Base-by-base conservation (phyloP, 2,888 invertebrate genomes). In the Drosophila histrio region DNA sequence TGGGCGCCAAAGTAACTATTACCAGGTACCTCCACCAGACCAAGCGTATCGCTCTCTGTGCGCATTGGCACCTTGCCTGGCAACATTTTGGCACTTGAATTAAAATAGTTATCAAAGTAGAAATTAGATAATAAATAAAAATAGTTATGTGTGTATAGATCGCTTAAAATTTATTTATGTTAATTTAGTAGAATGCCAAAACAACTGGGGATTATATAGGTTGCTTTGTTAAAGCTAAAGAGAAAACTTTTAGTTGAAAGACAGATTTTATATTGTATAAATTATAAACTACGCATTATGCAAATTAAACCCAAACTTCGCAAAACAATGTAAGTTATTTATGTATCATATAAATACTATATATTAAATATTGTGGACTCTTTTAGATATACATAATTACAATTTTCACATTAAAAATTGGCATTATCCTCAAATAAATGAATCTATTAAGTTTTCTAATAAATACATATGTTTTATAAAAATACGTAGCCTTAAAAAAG, bases 1-100 rank as follows among this genome's bases (percentile, higher is more conserved):
- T 99, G 98, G 0, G 97, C 97, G 22, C 99, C 99, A 94, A 98
- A 99, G 89, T 97, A 96, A 90, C 95, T 96, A 90, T 97, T 96
- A 39, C 93, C 93, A 0, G 98, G 97, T 0, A 99, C 98, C 70
- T 97, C 95, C 52, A 99, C 91, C 89, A 98, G 97, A 0, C 99
- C 99, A 92, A 99, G 96, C 0, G 98, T 97, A 91, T 99, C 98
- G 22, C 92, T 93, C 91, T 98, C 98, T 71, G 70, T 54, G 32
- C 90, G 90, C 11, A n/a, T 15, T 5, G 63, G n/a, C 5, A 19
- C 1, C 11, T 34, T 61, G n/a, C 2, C 8, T 11, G 26, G 2
- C 13, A 7, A 2, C 17, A 30, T 46, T 13, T 17, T 7, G 1
- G 3, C 24, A 32, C 22, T 2, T 13, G 28, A 17, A 9, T 26